Percentiles rank a stretch among this genome's conserved stretches.
These are phyloP conservation scores for Drosophila orosa DNA, from an alignment of 1,140 invertebrate species.

Conservation along the genomic window DNA sequence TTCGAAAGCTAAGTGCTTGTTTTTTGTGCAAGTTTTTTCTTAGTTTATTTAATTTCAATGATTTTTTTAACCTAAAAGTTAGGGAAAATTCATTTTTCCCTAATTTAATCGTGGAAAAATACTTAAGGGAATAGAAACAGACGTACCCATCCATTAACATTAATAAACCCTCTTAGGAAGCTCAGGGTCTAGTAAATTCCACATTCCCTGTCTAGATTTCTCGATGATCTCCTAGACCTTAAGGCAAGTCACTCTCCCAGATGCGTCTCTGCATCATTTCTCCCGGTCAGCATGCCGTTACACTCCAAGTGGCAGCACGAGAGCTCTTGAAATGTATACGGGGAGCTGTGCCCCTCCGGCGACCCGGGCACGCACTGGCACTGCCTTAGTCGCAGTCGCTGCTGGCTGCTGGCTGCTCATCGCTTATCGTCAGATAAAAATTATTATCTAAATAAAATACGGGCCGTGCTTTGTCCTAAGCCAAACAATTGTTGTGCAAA, in stretches of 20 bases:
- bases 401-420: not conserved
- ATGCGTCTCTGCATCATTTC: slow-evolving; percentile 11
- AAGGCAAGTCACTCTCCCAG: slow-evolving; percentile 20
- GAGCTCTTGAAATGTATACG: slow-evolving; percentile 38
- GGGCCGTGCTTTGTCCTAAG: slow-evolving; percentile 66
- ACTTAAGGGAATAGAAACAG: too few species aligned
- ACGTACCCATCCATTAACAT: too few species aligned
- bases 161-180: not conserved
- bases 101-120: not conserved
- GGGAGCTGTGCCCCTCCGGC: slow-evolving; percentile 24
- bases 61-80: too few species aligned
- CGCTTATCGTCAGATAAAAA: slow-evolving; percentile 76
- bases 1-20: not conserved
- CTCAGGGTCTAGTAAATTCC: not conserved
- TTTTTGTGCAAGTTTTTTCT: not conserved
- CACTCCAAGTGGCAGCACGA: slow-evolving; percentile 15
- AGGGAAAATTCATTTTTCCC: not conserved
- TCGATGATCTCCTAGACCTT: not conserved
- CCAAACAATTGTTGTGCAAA: slow-evolving; percentile 82
- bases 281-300: slow-evolving; percentile 55
- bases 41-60: not conserved
- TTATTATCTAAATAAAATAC: slow-evolving; percentile 82
- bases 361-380: slow-evolving; percentile 49
- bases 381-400: slow-evolving; percentile 10
- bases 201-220: not conserved